A percentile compares a stretch with the other conserved stretches of the same genome.
These are phyloP conservation scores for Pheucticus melanocephalus DNA, from an alignment of 2,113 vertebrate genomes.

Conservation along the genomic window DNA sequence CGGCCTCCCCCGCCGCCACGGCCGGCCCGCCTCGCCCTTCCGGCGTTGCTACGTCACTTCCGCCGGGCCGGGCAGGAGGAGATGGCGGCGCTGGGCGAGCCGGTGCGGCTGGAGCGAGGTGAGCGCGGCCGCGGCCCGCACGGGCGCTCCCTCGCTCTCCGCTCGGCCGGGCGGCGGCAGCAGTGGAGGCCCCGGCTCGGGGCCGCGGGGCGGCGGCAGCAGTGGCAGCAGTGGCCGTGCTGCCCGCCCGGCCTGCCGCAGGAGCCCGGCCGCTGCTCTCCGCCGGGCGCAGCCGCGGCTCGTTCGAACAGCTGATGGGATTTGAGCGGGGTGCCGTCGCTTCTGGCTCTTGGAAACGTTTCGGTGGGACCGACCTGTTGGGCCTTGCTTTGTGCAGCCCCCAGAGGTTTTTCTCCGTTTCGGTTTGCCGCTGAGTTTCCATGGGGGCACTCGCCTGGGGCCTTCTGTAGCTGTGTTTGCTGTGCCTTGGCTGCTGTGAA, in stretches of 20 bases:
- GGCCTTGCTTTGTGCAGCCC: fast-evolving
- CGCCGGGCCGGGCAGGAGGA: background rate
- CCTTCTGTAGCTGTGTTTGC: background rate
- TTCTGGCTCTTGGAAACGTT: fast-evolving
- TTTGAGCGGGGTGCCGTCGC: fast-evolving
- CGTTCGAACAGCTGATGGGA: fast-evolving
- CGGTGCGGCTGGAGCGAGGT: conserved; percentile 92
- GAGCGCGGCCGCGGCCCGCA: background rate
- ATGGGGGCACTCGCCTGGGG: fast-evolving
- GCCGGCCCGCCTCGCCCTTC: background rate
- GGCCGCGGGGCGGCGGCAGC: background rate
- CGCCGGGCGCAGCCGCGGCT: background rate
- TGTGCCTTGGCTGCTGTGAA: fast-evolving
- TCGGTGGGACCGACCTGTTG: fast-evolving
- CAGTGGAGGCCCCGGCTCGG: background rate
- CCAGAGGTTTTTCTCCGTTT: background rate
- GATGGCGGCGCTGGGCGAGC: conserved; percentile 88
- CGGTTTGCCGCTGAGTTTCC: too few relatives aligned
- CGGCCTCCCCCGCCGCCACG: too few relatives aligned
- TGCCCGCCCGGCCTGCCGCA: background rate
- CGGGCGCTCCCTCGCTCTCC: background rate
- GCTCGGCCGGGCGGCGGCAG: background rate
- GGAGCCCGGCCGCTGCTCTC: background rate
- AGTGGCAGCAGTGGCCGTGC: background rate
- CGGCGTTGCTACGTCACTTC: conserved; percentile 43